These are phyloP conservation scores for Lumbricus terrestris DNA, from an alignment of 2,888 invertebrate species.

Conservation along the genomic window DNA sequence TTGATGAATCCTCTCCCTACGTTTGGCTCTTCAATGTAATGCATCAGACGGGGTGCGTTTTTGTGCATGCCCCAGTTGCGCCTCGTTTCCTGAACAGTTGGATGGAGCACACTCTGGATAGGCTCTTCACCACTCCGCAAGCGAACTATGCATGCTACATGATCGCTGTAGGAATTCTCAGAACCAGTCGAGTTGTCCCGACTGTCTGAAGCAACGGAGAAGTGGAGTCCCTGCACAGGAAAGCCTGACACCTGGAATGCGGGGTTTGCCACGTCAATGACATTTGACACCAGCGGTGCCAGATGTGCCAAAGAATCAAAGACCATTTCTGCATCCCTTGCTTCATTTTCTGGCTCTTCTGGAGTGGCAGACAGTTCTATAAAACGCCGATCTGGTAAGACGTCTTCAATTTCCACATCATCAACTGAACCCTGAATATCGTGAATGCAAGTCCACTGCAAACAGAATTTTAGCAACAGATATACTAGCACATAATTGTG, in stretches of 20 bases:
- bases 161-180: neutral
- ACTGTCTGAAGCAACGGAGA: neutral
- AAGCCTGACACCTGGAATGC: neutral
- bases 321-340: neutral
- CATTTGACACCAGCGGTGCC: neutral
- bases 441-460: slow-evolving; percentile 89
- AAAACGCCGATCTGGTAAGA: neutral
- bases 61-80: slow-evolving; percentile 63
- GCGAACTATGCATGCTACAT: neutral
- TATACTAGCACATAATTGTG: too few species aligned
- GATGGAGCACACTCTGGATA: neutral
- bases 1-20: slow-evolving; percentile 89
- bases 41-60: slow-evolving; percentile 77
- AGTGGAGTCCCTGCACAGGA: neutral
- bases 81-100: neutral
- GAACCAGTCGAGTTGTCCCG: neutral
- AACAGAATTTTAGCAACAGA: slow-evolving; percentile 38
- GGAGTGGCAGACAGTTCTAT: neutral
- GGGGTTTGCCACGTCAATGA: neutral
- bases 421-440: slow-evolving; percentile 72
- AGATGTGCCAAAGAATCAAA: neutral
- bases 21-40: slow-evolving; percentile 81
- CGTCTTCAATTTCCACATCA: slow-evolving; percentile 13
- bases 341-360: neutral
- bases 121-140: slow-evolving; percentile 4